Percentiles rank a stretch among this genome's conserved stretches.
These are phyloP conservation scores for Dasysyrphus albostriatus DNA, from an alignment of 2,888 invertebrate genomes.

Conservation along the genomic window DNA sequence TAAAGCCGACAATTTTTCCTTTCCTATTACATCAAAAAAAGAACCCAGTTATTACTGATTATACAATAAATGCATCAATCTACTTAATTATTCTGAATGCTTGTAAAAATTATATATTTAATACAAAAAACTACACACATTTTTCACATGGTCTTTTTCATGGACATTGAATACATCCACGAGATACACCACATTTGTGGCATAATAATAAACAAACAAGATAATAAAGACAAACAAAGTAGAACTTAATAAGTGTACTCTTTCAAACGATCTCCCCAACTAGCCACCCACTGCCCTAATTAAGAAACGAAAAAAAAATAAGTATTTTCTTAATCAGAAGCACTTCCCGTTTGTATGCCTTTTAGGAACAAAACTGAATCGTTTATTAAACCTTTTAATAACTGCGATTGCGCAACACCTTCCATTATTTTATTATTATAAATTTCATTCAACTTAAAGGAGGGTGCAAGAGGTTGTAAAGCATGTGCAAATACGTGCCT, in stretches of 20 bases:
- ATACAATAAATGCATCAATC: too few species aligned
- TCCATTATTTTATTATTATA: constrained; percentile 42
- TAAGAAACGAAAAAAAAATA: constrained; percentile 19
- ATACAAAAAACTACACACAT: not conserved
- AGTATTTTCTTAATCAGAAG: constrained; percentile 30
- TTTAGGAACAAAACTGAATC: constrained; percentile 45
- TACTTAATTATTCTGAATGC: too few species aligned
- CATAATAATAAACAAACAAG: not conserved
- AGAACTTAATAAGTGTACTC: constrained; percentile 13
- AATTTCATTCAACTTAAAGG: constrained; percentile 13
- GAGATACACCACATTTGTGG: not conserved
- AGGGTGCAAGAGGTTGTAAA: constrained; percentile 10
- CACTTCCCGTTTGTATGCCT: constrained; percentile 46
- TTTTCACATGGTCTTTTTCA: not conserved
- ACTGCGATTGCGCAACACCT: constrained; percentile 68
- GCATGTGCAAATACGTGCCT: constrained; percentile 65
- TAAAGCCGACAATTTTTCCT: too few species aligned
- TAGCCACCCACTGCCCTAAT: constrained; percentile 62
- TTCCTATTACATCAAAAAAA: too few species aligned
- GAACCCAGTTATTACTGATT: too few species aligned
- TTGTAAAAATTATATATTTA: too few species aligned
- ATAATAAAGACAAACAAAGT: not conserved
- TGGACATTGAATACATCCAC: not conserved
- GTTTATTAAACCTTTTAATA: constrained; percentile 33
- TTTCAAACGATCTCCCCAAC: constrained; percentile 25